These are phyloP conservation scores for Drosophila fungiperda DNA, from an alignment of 2,888 invertebrate genomes.

Conservation along the genomic window DNA sequence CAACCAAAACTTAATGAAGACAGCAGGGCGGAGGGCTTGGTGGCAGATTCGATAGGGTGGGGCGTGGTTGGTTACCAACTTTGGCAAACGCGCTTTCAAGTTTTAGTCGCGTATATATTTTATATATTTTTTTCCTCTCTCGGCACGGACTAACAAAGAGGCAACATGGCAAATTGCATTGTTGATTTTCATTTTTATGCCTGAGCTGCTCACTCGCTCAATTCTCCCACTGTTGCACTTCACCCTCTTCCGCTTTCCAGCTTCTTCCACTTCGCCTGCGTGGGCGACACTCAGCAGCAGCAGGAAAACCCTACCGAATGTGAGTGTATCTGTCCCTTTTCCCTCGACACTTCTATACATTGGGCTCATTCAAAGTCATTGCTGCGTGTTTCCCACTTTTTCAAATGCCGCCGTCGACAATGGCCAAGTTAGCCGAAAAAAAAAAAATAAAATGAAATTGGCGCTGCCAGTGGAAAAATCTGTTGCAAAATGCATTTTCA, in stretches of 20 bases:
- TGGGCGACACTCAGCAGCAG: slow-evolving; percentile 65
- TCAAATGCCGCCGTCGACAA: slow-evolving; percentile 59
- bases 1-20: slow-evolving; percentile 59
- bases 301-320: slow-evolving; percentile 58
- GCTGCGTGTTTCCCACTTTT: slow-evolving; percentile 74
- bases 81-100: slow-evolving; percentile 63
- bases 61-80: slow-evolving; percentile 56
- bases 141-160: slow-evolving; percentile 50
- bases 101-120: slow-evolving; percentile 56
- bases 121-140: slow-evolving; percentile 18
- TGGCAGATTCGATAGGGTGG: neutral
- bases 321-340: slow-evolving; percentile 39
- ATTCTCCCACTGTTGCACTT: slow-evolving; percentile 21
- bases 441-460: slow-evolving; percentile 28
- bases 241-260: neutral
- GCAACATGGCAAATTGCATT: slow-evolving; percentile 80
- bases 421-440: slow-evolving; percentile 53
- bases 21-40: slow-evolving; percentile 17
- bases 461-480: slow-evolving; percentile 67
- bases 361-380: slow-evolving; percentile 65
- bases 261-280: slow-evolving; percentile 2
- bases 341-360: slow-evolving; percentile 5
- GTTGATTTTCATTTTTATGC: slow-evolving; percentile 81
- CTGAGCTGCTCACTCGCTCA: slow-evolving; percentile 46
- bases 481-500: slow-evolving; percentile 77